phyloP scores from a whole-genome alignment of 2,888 invertebrate genomes.

The Celastrina argiolus region DNA sequence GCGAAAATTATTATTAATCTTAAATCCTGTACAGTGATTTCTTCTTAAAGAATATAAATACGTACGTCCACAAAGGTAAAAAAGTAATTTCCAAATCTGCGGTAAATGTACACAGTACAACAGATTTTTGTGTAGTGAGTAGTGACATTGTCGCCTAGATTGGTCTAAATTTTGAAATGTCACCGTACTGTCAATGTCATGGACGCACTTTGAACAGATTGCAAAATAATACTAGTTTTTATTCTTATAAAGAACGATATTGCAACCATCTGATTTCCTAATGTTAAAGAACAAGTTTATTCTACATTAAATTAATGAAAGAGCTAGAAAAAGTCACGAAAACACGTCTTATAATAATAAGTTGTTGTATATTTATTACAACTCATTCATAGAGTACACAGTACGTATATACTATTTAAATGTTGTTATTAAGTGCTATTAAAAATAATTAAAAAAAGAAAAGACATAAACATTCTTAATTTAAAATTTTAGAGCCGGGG shows the following conservation, averaged over 20 bases:
- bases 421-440: too few relatives aligned
- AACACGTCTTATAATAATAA: too few relatives aligned
- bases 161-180: constrained; percentile 6
- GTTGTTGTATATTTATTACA: too few relatives aligned
- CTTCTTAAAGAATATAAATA: too few relatives aligned
- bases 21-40: too few relatives aligned
- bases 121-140: not conserved
- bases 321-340: too few relatives aligned
- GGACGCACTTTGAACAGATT: not conserved
- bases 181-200: constrained; percentile 5
- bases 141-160: not conserved
- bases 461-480: constrained; percentile 1
- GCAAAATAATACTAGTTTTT: not conserved
- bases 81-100: not conserved
- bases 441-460: not conserved
- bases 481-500: constrained; percentile 20
- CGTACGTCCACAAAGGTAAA: too few relatives aligned
- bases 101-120: not conserved
- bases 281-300: not conserved
- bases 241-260: not conserved
- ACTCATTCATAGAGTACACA: too few relatives aligned
- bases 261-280: not conserved
- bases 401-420: too few relatives aligned
- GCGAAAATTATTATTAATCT: too few relatives aligned
- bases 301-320: not conserved